Base-by-base conservation (phyloP, 2,888 invertebrate species). In the Boloria euphrosyne region DNA sequence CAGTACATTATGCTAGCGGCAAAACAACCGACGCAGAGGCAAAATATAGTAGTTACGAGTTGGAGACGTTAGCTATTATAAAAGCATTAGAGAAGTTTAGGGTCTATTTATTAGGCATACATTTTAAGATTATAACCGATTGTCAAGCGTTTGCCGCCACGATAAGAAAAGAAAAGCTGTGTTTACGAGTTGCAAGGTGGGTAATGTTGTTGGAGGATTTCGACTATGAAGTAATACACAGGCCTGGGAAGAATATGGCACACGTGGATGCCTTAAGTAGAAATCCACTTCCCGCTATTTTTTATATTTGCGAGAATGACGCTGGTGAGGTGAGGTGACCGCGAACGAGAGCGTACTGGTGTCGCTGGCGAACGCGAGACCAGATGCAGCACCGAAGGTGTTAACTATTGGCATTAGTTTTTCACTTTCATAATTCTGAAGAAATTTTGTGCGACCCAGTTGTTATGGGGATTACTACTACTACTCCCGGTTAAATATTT, bases 251-350 rank as follows among this genome's bases (percentile, higher is more conserved):
- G 0, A 68, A 63, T 14, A 80, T 82, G 78, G 55, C 62, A 22
- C 80, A 82, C 66, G 78, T 70, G 0, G 82, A 83, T 69, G 74
- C 76, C 0, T 47, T 76, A 1, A 76, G 77, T 31, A 55, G 76
- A 44, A 31, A 22, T 22, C 22, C 22, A 2, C 22, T 22, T 22
- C 22, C 22, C 22, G 3, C 22, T 22, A 22, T 22, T 22, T 22
- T 22, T 2, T 22, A 54, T 38, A 27, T 53, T 16, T 53, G 53
- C 22, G 6, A 18, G 13, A n/a, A 10, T 27, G 14, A 14, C 16
- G 31, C 13, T 27, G 53, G 22, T 13, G n/a, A n/a, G n/a, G n/a
- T n/a, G n/a, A n/a, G n/a, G n/a, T n/a, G n/a, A n/a, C n/a, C n/a
- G n/a, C n/a, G n/a, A n/a, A n/a, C n/a, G n/a, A n/a, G n/a, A n/a